phyloP scores from a whole-genome alignment of 2,113 vertebrate genomes.

The Neoarius graeffei region DNA sequence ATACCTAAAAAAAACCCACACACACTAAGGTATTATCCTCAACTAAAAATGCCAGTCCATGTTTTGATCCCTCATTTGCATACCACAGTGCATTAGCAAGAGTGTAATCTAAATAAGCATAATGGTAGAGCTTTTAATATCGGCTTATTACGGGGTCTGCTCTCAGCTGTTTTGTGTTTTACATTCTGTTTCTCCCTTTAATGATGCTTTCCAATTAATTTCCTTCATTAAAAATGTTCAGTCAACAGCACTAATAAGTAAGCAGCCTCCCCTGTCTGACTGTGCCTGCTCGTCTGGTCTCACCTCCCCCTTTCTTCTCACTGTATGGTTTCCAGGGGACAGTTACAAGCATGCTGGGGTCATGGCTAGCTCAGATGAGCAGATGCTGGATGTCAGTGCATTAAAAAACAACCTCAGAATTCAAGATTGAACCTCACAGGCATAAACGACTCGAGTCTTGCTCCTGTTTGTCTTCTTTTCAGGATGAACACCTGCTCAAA shows the following conservation, averaged over 20 bases:
- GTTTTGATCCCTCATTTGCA: not conserved
- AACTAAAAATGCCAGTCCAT: not conserved
- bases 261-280: not conserved
- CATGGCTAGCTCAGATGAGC: not conserved
- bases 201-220: slow-evolving; percentile 44
- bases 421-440: not conserved
- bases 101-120: slow-evolving; percentile 3
- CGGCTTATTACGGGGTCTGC: not conserved
- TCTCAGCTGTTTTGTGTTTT: not conserved
- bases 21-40: not conserved
- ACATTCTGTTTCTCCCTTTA: slow-evolving; percentile 23
- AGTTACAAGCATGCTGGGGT: not conserved
- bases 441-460: not conserved
- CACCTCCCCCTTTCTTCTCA: not conserved
- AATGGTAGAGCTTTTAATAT: slow-evolving; percentile 22
- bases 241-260: slow-evolving; percentile 39
- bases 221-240: slow-evolving; percentile 47
- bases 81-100: slow-evolving; percentile 10
- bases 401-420: not conserved
- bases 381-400: not conserved
- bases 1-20: not conserved
- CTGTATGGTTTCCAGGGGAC: not conserved
- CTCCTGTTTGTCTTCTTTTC: not conserved
- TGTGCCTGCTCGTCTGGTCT: slow-evolving; percentile 14
- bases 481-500: not conserved